phyloP scores from a whole-genome alignment of 2,888 invertebrate species.

The Cheiracanthium punctorium region DNA sequence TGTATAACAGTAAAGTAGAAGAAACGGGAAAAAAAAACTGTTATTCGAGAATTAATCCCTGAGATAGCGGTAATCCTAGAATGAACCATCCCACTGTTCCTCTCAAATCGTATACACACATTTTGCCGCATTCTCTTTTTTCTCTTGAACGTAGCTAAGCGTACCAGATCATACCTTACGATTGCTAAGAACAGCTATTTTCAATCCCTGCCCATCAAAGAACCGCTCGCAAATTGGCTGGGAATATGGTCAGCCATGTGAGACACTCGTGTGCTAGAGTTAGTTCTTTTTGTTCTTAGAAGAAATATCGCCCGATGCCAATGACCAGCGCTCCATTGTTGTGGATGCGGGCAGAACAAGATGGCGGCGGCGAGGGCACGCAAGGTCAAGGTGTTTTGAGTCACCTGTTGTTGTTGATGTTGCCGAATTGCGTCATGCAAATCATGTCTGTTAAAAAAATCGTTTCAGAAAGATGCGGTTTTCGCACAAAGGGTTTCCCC shows the following conservation, averaged over 20 bases:
- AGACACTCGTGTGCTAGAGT: not conserved
- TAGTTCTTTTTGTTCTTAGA: constrained; percentile 13
- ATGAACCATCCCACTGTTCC: not conserved
- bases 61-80: no score
- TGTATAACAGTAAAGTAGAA: no score
- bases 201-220: not conserved
- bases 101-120: not conserved
- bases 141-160: not conserved
- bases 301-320: constrained; percentile 34
- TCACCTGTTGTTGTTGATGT: constrained; percentile 4
- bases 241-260: constrained; percentile 36
- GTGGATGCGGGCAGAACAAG: constrained; percentile 9
- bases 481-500: no score
- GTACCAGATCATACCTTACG: not conserved
- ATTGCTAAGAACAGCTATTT: constrained; percentile 9
- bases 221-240: constrained; percentile 32
- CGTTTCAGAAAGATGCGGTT: no score
- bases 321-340: constrained; percentile 47
- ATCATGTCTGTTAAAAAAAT: no score
- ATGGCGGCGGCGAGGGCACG: not conserved
- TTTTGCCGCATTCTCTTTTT: not conserved
- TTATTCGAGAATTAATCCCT: no score
- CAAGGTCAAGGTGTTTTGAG: constrained; percentile 37
- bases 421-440: constrained; percentile 1
- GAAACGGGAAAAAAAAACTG: no score